Evolutionary conservation across 64 coral and sea anemone species (phyloP), one percentile per base, ranked within the genome.

Genomic region (Acropora tenuis): DNA sequence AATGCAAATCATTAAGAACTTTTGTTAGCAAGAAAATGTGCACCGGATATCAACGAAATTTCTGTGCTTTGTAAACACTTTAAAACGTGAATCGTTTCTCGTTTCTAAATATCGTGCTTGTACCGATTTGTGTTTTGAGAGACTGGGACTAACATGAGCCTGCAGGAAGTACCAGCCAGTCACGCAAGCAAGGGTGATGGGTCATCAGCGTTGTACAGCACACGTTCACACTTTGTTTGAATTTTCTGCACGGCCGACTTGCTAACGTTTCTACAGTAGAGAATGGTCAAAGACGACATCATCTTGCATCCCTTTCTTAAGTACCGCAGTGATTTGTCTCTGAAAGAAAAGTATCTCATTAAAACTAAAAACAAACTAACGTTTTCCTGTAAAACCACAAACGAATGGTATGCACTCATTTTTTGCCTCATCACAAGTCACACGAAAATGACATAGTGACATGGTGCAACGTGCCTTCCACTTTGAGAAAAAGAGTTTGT

Each of bases 161-260:
- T 18, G 1, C 5, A 30, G 6, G 69, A 1, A 17, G 10, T 9
- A 48, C 44, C 65, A 58, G 65, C 61, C 72, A 46, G 65, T 72
- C 82, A 71, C 1, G 59, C 92, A n/a, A 97, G 76, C 5, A 43
- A 52, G 3, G 58, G 53, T 2, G 75, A 73, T 9, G 95, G 95
- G 20, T 94, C 95, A 40, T 97, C 95, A 48, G 92, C 80, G 50
- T 92, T 97, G 52, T 97, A 92, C 6, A 91, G 81, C 11, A 97
- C 92, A 90, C 78, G 78, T 12, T 78, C 65, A 74, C 95, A 97
- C 67, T 94, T 97, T 15, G 78, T 74, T 45, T 97, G 95, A 48
- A 97, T 79, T 71, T 97, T 97, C 75, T 97, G 95, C 50, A 93
- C 95, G 19, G 95, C 92, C 76, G 84, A 78, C 80, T 98, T 98